Base-by-base conservation (phyloP, 2,888 invertebrate species). In the Esperia sulphurella region DNA sequence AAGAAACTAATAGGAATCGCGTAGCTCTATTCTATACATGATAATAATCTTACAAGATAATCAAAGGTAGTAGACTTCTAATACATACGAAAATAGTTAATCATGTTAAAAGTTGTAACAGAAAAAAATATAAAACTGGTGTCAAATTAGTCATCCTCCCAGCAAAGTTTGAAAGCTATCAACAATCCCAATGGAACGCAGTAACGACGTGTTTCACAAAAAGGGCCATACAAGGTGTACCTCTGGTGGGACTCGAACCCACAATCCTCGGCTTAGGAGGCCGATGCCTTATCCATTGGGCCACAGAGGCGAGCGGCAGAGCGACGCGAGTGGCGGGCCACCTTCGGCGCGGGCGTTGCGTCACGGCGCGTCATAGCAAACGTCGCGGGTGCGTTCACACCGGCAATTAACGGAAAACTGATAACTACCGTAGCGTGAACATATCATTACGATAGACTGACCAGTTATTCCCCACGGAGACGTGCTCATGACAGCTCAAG, bases 171-270 rank as follows among this genome's bases (percentile, higher is more conserved):
- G 10, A 31, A 31, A 31, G 31, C 31, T 31, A 8, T 8, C 8
- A 9, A 31, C 10, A 10, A 7, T 31, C 10, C n/a, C 9, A 35
- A 35, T n/a, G n/a, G n/a, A 3, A n/a, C 6, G n/a, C 10, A 35
- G 35, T 6, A 14, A 4, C 14, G 8, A 39, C 7, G 8, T 7
- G 8, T 14, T 39, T 14, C 40, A 59, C 75, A 79, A 83, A 83
- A 82, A 81, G 61, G 58, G 52, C 49, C 44, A 39, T 43, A 21
- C 21, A 43, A n/a, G 12, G 30, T 57, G 57, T 94, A 94, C 94
- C 94, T 94, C 94, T 94, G 94, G 94, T 94, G 94, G 94, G 94
- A 94, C 94, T 94, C 94, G 94, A 94, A 94, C 94, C 93, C 93
- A 93, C 93, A 93, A 92, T 93, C 94, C 93, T 93, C 93, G 93